Base-by-base conservation (phyloP, 2,113 vertebrate species). In the Pardalotus punctatus region DNA sequence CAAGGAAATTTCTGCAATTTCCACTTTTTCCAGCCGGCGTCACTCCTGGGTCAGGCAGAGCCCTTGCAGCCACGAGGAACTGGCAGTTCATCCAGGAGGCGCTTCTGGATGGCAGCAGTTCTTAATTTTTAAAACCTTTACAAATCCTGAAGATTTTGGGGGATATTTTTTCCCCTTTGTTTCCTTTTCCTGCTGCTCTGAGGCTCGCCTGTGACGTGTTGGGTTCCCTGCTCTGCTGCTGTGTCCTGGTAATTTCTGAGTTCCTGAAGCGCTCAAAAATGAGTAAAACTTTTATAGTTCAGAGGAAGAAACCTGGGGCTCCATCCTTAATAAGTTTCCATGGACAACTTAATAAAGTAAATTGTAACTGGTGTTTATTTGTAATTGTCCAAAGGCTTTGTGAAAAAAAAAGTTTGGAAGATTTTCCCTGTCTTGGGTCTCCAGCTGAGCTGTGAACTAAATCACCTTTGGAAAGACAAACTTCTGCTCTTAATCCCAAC, bases 51-150 rank as follows among this genome's bases (percentile, higher is more conserved):
- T 60, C 11, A 18, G 0, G 9, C n/a, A 83, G 81, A 66, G 14
- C 43, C 28, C 9, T 38, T 18, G 25, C 13, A 7, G 15, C 2
- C 28, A 6, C 3, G 25, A 10, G 17, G 13, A 23, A 1, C 57
- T 36, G 27, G 7, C 5, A 1, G 10, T 38, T 40, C 5, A 15
- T n/a, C 3, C 36, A 5, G 25, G 23, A 12, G 40, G 0, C 27
- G 11, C 25, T 67, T 31, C 35, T 48, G 51, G 4, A 45, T 3
- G 14, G 15, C 57, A 62, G 22, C 10, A 23, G 8, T 10, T 28
- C 12, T 15, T 19, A 3, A 1, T 10, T 73, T 48, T 65, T n/a
- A 28, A n/a, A 45, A 47, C 4, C 1, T 74, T 71, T 54, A 23
- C 16, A 53, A 62, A 89, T 16, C 25, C 6, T 3, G 4, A 56